Conservation (phyloP, 2,888 invertebrate species). For the Lapara coniferarum region DNA sequence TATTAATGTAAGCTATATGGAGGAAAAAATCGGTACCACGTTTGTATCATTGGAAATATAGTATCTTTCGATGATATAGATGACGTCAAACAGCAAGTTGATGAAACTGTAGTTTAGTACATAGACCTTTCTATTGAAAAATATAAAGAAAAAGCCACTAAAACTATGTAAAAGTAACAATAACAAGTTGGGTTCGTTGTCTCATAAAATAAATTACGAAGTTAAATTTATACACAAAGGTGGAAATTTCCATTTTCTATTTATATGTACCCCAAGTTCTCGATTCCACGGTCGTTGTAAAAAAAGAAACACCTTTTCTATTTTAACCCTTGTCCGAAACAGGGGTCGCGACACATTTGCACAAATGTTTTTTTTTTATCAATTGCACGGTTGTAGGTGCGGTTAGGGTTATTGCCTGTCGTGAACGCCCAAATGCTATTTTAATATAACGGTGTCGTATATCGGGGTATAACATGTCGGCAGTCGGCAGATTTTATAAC, state of each 20-base stretch:
- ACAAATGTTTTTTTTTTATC: slow-evolving; percentile 43
- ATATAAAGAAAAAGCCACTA: not conserved
- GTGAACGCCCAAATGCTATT: slow-evolving; percentile 20
- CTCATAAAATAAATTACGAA: not conserved
- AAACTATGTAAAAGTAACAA: slow-evolving; percentile 3
- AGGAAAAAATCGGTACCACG: not conserved
- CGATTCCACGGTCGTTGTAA: slow-evolving; percentile 6
- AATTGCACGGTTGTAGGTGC: slow-evolving; percentile 21
- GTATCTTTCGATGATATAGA: too few relatives aligned
- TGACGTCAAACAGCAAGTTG: too few relatives aligned
- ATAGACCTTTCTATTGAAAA: not conserved
- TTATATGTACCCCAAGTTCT: slow-evolving; percentile 9
- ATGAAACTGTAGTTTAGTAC: too few relatives aligned
- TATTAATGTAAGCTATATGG: not conserved
- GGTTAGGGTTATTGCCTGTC: slow-evolving; percentile 6
- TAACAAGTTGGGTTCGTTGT: not conserved
- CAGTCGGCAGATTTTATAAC: not conserved
- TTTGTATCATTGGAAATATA: too few relatives aligned
- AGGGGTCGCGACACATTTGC: slow-evolving; percentile 37
- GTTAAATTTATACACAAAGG: not conserved
- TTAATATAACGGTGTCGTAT: slow-evolving; percentile 7
- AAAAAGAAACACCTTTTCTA: slow-evolving; percentile 41
- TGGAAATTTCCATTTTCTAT: slow-evolving; percentile 16
- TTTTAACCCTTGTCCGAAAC: slow-evolving; percentile 40
- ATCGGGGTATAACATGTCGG: not conserved